phyloP scores from a whole-genome alignment of 1,140 invertebrate species.

The Aricia agestis region DNA sequence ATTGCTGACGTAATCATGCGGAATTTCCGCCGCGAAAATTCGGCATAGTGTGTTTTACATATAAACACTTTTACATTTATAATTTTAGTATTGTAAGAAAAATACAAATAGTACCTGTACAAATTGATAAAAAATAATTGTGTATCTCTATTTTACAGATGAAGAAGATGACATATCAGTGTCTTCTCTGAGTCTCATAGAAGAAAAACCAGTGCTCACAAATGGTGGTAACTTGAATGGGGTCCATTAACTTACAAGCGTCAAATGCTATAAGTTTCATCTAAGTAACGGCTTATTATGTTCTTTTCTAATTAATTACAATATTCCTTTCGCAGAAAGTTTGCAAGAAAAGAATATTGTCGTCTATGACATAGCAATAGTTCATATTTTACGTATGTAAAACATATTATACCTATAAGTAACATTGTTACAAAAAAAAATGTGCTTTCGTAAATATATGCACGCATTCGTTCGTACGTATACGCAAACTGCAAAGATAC shows the following conservation, averaged over 20 bases:
- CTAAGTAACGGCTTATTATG: too few relatives aligned
- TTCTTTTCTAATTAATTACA: neutral
- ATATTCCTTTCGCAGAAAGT: neutral
- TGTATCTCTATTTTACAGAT: conserved; percentile 38
- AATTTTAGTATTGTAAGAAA: too few relatives aligned
- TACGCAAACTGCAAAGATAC: neutral
- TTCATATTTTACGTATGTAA: neutral
- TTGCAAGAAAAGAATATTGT: neutral
- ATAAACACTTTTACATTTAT: too few relatives aligned
- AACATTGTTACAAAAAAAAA: neutral
- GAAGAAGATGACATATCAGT: conserved; percentile 60
- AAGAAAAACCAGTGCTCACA: conserved; percentile 54
- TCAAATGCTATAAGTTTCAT: too few relatives aligned
- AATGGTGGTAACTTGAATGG: conserved; percentile 54
- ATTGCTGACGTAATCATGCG: too few relatives aligned
- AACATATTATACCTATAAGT: neutral
- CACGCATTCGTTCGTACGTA: neutral
- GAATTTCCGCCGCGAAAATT: too few relatives aligned
- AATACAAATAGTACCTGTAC: too few relatives aligned
- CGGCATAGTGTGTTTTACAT: too few relatives aligned
- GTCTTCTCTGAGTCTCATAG: conserved; percentile 52
- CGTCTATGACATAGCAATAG: neutral
- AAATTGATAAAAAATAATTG: neutral
- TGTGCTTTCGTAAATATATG: neutral
- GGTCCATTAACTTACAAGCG: conserved; percentile 30